Percentiles rank a stretch among this genome's conserved stretches.
Conservation (phyloP, 2,888 invertebrate species). For the Cantharis lateralis region DNA sequence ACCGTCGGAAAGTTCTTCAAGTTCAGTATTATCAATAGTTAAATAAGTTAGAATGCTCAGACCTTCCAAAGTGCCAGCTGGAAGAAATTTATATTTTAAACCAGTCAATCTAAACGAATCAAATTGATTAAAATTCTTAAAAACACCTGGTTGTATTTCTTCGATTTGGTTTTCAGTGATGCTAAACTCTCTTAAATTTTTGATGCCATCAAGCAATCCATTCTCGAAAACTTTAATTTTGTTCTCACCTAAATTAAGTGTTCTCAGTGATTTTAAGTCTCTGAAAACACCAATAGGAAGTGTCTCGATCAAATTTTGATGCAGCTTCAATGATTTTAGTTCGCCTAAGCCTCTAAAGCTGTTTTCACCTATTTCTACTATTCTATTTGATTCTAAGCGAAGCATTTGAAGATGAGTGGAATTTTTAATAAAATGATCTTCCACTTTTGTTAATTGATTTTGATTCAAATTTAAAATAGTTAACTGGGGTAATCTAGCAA, state of each 20-base stretch:
- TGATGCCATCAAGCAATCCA: not conserved
- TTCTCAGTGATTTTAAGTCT: not conserved
- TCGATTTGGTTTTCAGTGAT: not conserved
- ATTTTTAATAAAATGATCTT: not conserved
- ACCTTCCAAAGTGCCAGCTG: not conserved
- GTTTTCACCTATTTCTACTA: not conserved
- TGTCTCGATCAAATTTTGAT: not conserved
- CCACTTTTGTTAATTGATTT: conserved; percentile 1
- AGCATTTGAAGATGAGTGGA: not conserved
- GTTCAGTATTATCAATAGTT: conserved; percentile 2
- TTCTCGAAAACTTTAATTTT: not conserved
- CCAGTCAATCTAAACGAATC: not conserved
- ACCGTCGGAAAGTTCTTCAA: not conserved
- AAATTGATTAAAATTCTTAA: not conserved
- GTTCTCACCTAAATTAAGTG: not conserved
- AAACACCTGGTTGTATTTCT: not conserved
- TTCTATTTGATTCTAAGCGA: not conserved
- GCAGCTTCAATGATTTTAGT: not conserved
- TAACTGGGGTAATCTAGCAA: not conserved
- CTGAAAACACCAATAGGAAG: not conserved
- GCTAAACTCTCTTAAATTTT: not conserved
- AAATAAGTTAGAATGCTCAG: not conserved
- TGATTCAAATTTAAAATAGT: not conserved
- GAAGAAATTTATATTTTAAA: not conserved
- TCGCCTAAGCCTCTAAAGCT: not conserved